Conservation (phyloP, 1,140 invertebrate genomes). For the Drosophila orena region DNA sequence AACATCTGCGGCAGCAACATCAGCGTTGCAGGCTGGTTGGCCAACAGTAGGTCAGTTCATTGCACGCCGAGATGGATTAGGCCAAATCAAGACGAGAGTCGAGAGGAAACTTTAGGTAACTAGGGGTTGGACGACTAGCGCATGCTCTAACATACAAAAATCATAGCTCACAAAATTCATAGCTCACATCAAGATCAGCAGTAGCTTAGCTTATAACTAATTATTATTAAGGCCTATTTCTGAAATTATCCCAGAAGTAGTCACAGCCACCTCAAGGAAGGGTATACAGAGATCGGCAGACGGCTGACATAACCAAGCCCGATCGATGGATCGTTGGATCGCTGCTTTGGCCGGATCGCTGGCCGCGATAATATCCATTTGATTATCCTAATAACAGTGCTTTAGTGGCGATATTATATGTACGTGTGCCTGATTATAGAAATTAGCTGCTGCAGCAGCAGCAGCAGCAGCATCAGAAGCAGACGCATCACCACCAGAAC, state of each 20-base stretch:
- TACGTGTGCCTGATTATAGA: constrained; percentile 85
- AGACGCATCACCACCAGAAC: constrained; percentile 8
- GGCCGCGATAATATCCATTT: constrained; percentile 84
- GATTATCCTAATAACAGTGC: constrained; percentile 85
- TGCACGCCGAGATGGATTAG: constrained; percentile 74
- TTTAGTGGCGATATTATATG: constrained; percentile 84
- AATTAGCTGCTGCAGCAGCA: constrained; percentile 64
- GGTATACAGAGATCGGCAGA: neutral
- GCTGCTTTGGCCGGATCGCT: constrained; percentile 57
- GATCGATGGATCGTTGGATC: constrained; percentile 31
- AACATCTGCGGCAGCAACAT: constrained; percentile 3
- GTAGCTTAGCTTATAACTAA: too few relatives aligned
- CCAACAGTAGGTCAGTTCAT: constrained; percentile 78
- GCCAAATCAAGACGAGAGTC: constrained; percentile 35
- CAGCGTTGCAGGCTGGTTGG: constrained; percentile 35
- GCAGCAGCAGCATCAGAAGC: constrained; percentile 29
- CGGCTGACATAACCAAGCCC: neutral
- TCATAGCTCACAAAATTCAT: too few relatives aligned
- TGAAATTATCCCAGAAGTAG: too few relatives aligned
- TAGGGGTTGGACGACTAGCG: neutral
- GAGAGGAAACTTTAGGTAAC: neutral
- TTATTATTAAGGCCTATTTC: neutral
- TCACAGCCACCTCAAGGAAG: neutral
- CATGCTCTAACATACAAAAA: constrained; percentile 39
- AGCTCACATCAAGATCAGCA: neutral